Conservation (phyloP, 2,797 vertebrate genomes). For the Halcyon leucocephala region DNA sequence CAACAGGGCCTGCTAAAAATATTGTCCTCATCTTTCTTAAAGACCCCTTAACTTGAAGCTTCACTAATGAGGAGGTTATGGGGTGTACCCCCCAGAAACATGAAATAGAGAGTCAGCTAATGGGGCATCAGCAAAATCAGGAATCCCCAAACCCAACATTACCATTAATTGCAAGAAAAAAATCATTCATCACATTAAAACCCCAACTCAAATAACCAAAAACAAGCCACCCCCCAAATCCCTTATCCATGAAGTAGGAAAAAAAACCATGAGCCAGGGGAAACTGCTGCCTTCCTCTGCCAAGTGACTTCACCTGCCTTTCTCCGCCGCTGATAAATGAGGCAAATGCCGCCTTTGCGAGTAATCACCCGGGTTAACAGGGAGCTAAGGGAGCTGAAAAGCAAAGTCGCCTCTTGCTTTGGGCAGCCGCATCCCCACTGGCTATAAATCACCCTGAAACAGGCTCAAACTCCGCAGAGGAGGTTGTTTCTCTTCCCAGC, state of each 20-base stretch:
- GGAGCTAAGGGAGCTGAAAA: not conserved
- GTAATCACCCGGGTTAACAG: conserved; percentile 45
- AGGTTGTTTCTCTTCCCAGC: conserved; percentile 6
- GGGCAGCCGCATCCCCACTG: not conserved
- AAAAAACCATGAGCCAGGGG: rapidly evolving
- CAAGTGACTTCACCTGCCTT: not conserved
- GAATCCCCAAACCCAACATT: not conserved
- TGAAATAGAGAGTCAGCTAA: not conserved
- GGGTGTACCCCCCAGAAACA: not conserved
- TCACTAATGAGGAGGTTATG: not conserved
- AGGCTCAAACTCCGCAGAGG: not conserved
- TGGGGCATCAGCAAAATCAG: rapidly evolving
- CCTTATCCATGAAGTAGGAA: not conserved
- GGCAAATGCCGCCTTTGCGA: not conserved
- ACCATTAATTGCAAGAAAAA: rapidly evolving
- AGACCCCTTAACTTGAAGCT: not conserved
- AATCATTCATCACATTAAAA: rapidly evolving
- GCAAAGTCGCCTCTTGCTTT: not conserved
- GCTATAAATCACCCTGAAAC: conserved; percentile 63
- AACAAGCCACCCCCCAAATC: not conserved
- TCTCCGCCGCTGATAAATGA: conserved; percentile 55
- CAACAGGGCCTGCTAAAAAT: not conserved
- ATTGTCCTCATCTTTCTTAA: not conserved
- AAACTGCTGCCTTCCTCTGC: not conserved
- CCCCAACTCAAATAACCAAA: not conserved